These are phyloP conservation scores for Dipodomys merriami DNA, from an alignment of 2,113 vertebrate genomes.

Conservation along the genomic window DNA sequence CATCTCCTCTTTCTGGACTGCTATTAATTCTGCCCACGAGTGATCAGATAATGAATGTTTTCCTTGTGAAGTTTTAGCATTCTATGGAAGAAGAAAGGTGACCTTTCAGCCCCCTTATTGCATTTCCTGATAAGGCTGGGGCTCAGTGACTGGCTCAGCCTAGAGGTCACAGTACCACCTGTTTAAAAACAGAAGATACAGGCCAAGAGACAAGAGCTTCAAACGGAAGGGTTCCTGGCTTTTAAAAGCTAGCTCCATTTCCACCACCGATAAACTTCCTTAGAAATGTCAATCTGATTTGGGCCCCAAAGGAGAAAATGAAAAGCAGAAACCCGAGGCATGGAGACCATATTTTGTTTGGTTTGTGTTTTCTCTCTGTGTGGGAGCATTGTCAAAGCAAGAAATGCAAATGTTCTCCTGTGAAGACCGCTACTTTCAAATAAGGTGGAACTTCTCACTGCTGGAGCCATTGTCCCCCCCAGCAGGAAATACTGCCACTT, in stretches of 20 bases:
- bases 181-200: neutral
- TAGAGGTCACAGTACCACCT: slow-evolving; percentile 29
- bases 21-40: neutral
- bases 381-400: neutral
- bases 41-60: slow-evolving; percentile 1
- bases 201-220: neutral
- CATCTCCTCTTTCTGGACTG: neutral
- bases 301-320: slow-evolving; percentile 49
- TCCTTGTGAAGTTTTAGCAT: slow-evolving; percentile 38
- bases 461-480: neutral
- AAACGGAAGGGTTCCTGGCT: fast-evolving
- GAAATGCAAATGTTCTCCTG: neutral
- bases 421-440: neutral
- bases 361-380: neutral
- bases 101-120: neutral
- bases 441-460: neutral
- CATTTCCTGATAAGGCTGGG: slow-evolving; percentile 15
- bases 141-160: neutral
- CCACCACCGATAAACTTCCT: neutral
- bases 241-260: neutral
- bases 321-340: slow-evolving; percentile 32
- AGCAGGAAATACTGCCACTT: neutral
- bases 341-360: neutral
- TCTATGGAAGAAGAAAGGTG: slow-evolving; percentile 28
- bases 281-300: slow-evolving; percentile 28